phyloP scores from a whole-genome alignment of 2,797 vertebrate genomes.

The Aldrovandia affinis region DNA sequence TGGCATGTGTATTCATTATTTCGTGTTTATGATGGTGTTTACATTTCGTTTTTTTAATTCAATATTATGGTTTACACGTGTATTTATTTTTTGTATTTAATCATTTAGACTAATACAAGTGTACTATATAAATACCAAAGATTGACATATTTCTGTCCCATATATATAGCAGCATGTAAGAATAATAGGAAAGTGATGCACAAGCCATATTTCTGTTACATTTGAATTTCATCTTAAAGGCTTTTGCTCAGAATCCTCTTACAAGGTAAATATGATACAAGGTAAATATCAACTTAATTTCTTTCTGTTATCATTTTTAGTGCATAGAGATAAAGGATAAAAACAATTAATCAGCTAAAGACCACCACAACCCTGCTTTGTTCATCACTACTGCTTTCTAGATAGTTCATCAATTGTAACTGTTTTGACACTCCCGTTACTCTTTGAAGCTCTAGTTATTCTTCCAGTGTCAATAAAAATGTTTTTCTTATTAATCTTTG shows the following conservation, averaged over 20 bases:
- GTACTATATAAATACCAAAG: neutral
- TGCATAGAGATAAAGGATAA: neutral
- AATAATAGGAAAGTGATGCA: neutral
- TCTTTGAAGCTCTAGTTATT: neutral
- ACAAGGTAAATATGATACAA: neutral
- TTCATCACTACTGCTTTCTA: neutral
- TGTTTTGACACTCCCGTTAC: neutral
- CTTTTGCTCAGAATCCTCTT: neutral
- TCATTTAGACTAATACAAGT: neutral
- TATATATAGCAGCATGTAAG: neutral
- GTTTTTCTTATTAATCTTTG: neutral
- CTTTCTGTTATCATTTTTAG: neutral
- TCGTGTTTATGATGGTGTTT: constrained; percentile 2
- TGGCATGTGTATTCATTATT: neutral
- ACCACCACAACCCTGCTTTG: no score
- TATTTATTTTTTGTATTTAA: neutral
- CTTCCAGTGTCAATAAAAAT: neutral
- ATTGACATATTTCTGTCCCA: neutral
- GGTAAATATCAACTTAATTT: neutral
- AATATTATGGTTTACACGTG: constrained; percentile 3
- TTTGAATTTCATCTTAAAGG: neutral
- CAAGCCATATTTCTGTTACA: neutral
- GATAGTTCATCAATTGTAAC: neutral
- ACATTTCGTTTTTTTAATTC: neutral
- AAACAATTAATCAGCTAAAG: no score